Evolutionary conservation across 2,113 vertebrate species (phyloP), one percentile per base, ranked within the genome.

Genomic region (Dolichallabes microphthalmus): DNA sequence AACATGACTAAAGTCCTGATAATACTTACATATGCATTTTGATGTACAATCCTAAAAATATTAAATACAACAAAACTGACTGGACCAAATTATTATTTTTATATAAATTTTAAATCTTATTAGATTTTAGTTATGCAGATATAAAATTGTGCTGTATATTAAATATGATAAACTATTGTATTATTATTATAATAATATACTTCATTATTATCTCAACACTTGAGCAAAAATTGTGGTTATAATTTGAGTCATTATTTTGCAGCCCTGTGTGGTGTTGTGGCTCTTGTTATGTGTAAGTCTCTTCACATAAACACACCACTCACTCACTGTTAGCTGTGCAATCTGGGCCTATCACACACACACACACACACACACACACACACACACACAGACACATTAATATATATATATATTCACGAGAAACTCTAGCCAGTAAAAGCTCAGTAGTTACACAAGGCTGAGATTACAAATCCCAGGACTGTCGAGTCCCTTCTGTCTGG

Each of bases 221-320:
- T 17, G 14, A 35, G 30, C 30, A 20, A 0, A 15, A 69, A 71
- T 25, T 22, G 39, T 25, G 19, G 69, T 11, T 73, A 25, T 27
- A 73, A 50, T 73, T 50, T 11, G 25, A 45, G 35, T 45, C 10
- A 73, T 71, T 71, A 45, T 45, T 20, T 25, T 13, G 35, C 20
- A 25, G 20, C 20, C 3, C 20, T 74, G 39, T 74, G 71, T 52
- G 39, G 20, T 74, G 71, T 14, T n/a, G 73, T 15, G 25, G 7
- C 4, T 13, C 4, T 45, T 39, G 30, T 81, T 12, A 84, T 52
- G 58, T 45, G 39, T 45, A 45, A 45, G 71, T 87, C 76, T 53
- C 39, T 82, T 82, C 78, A 80, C 22, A 83, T 80, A 55, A 86
- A 53, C 79, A 61, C 64, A 78, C 35, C 25, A 79, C 66, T 78